Base-by-base conservation (phyloP, 2,113 vertebrate species). In the Silurus glanis region DNA sequence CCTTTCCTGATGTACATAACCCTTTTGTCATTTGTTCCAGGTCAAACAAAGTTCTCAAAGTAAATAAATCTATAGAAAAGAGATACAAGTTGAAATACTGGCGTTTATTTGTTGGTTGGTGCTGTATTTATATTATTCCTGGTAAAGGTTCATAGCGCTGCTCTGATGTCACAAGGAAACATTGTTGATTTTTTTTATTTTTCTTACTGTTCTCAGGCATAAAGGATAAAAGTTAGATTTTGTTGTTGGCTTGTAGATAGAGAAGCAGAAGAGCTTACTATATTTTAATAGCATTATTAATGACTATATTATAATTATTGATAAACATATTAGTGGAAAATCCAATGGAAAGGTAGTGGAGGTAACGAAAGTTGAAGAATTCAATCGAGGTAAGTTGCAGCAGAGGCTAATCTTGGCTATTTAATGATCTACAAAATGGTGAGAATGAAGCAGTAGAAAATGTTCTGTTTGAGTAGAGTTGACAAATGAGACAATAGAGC, bases 1-100 rank as follows among this genome's bases (percentile, higher is more conserved):
- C 7, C 4, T 45, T 80, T 45, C 28, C 25, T 37, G 16, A 59
- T 45, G 78, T 12, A 37, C 25, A 49, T 8, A 78, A 55, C 25
- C 53, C 9, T 28, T 58, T 25, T 49, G 14, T 6, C 16, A 49
- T 16, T 61, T 61, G 47, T 61, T 76, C 4, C 45, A 85, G 71
- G 80, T 83, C 53, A 53, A 49, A 59, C 53, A 49, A 84, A 58
- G 9, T 28, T n/a, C 53, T 55, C n/a, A 80, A 67, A 71, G 74
- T 81, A 5, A 28, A 16, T 64, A 55, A 23, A 45, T n/a, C 49
- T 75, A 75, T 13, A 4, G 21, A 0, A 53, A 12, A n/a, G 21
- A n/a, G 1, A 2, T n/a, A 6, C 21, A n/a, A 51, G 72, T 37
- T 37, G 37, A 37, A 37, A 72, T 72, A 21, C 17, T 47, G 69